Conservation (phyloP, 2,888 invertebrate species). For the Drosophila heteroneura region DNA sequence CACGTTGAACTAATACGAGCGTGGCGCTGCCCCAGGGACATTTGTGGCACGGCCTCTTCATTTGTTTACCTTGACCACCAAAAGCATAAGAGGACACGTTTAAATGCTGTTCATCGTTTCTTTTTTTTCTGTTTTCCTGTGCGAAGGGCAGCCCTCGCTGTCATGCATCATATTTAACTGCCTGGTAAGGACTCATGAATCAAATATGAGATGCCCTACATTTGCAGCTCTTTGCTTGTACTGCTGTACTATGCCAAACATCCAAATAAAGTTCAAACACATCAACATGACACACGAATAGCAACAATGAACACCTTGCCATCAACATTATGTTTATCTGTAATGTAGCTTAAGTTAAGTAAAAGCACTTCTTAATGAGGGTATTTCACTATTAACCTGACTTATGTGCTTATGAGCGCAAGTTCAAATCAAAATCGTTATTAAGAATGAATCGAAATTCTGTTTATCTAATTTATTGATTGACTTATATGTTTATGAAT, state of each 20-base stretch:
- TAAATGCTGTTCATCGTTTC: conserved; percentile 57
- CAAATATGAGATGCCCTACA: conserved; percentile 35
- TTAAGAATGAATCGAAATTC: neutral
- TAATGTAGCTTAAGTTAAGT: neutral
- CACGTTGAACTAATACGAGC: conserved; percentile 37
- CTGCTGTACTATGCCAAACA: neutral
- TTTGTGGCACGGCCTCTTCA: conserved; percentile 20
- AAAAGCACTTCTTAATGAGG: neutral
- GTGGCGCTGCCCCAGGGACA: conserved; percentile 41
- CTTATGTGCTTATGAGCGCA: neutral
- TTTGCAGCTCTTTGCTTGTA: neutral
- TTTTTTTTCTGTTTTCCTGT: conserved; percentile 8
- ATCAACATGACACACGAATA: neutral
- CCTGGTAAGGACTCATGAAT: conserved; percentile 27
- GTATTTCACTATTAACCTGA: neutral
- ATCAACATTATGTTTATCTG: neutral
- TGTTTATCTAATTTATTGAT: neutral
- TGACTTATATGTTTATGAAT: neutral
- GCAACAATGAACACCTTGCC: neutral
- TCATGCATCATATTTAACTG: conserved; percentile 41
- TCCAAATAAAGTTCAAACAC: neutral
- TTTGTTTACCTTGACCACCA: conserved; percentile 67
- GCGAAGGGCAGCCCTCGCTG: neutral
- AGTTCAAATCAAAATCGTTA: neutral
- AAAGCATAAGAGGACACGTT: conserved; percentile 60